phyloP scores from a whole-genome alignment of 2,113 vertebrate genomes.

The Phaethon lepturus region DNA sequence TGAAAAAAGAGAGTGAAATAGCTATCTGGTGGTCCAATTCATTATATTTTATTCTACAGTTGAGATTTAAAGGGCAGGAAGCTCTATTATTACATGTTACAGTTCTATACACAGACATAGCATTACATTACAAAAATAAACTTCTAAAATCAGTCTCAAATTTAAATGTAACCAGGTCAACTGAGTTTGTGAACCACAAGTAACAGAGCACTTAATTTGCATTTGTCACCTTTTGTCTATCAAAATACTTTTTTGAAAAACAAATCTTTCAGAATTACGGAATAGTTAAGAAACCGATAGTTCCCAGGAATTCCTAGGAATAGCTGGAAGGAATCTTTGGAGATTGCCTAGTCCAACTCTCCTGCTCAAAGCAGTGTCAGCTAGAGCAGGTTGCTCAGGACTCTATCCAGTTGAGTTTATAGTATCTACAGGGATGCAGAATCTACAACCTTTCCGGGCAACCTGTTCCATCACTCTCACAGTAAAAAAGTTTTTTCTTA shows the following conservation, averaged over 20 bases:
- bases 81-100: not conserved
- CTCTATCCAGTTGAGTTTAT: not conserved
- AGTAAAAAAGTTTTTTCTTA: not conserved
- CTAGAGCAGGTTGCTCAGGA: not conserved
- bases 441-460: not conserved
- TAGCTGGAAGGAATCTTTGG: not conserved
- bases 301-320: not conserved
- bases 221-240: not conserved
- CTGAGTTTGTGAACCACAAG: not conserved
- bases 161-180: not conserved
- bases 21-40: not conserved
- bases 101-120: not conserved
- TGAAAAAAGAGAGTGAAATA: not conserved
- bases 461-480: not conserved
- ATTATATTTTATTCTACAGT: not conserved
- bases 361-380: not conserved
- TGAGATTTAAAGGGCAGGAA: not conserved
- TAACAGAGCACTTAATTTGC: not conserved
- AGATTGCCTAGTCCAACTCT: not conserved
- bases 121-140: not conserved
- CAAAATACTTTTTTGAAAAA: not conserved
- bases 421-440: not conserved
- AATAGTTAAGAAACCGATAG: not conserved
- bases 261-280: not conserved
- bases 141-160: not conserved